phyloP scores from a whole-genome alignment of 2,797 vertebrate genomes.

The Austrolebias charrua region DNA sequence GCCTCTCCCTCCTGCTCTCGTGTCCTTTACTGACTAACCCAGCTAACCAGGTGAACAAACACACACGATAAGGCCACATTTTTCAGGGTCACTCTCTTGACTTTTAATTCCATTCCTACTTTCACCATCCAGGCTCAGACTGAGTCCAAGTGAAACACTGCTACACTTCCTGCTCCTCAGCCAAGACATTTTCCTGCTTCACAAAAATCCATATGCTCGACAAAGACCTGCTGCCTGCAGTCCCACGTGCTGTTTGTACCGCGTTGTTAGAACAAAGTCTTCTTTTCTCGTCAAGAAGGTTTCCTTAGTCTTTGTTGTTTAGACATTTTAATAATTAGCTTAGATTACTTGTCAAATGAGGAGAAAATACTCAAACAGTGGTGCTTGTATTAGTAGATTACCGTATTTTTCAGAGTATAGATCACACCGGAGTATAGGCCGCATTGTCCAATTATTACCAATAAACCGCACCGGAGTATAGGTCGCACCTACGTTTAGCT shows the following conservation, averaged over 20 bases:
- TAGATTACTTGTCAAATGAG: too few relatives aligned
- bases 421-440: too few relatives aligned
- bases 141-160: constrained; percentile 64
- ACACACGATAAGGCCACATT: constrained; percentile 77
- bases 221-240: constrained; percentile 43
- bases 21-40: constrained; percentile 71
- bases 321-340: background rate
- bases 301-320: background rate
- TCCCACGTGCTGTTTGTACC: constrained; percentile 27
- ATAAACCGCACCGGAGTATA: too few relatives aligned
- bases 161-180: constrained; percentile 63
- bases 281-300: constrained; percentile 1
- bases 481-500: too few relatives aligned
- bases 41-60: constrained; percentile 82
- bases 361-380: background rate
- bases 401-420: too few relatives aligned
- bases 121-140: constrained; percentile 41
- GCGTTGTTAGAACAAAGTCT: background rate
- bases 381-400: too few relatives aligned
- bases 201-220: constrained; percentile 47
- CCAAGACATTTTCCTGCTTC: constrained; percentile 62
- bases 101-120: constrained; percentile 65
- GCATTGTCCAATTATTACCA: too few relatives aligned
- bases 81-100: constrained; percentile 64
- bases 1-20: constrained; percentile 18